phyloP scores from a whole-genome alignment of 1,140 invertebrate genomes.

The Tetramorium simillimum region DNA sequence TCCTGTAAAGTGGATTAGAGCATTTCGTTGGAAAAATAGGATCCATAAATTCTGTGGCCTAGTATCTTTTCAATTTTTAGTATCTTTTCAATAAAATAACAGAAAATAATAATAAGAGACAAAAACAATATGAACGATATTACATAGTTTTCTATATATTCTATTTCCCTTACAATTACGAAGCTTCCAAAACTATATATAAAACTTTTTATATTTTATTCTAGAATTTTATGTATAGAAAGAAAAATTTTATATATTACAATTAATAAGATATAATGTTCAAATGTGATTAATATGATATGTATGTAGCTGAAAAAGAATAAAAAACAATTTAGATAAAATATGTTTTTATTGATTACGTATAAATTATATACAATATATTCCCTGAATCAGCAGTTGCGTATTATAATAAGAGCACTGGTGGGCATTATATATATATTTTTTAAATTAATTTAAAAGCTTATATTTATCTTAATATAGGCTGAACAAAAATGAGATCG shows the following conservation, averaged over 20 bases:
- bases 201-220: not conserved
- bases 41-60: conserved; percentile 21
- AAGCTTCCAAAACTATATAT: not conserved
- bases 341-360: conserved; percentile 83
- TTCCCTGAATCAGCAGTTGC: conserved; percentile 78
- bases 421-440: conserved; percentile 54
- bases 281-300: not conserved
- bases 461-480: conserved; percentile 36
- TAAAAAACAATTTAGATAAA: conserved; percentile 75
- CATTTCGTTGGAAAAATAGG: conserved; percentile 38
- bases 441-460: conserved; percentile 45
- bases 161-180: not conserved
- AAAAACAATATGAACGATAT: not conserved
- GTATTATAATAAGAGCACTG: conserved; percentile 83
- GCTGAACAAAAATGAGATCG: conserved; percentile 78
- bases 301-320: not conserved
- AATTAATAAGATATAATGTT: not conserved
- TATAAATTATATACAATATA: conserved; percentile 83
- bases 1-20: conserved; percentile 78
- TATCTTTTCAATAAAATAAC: not conserved
- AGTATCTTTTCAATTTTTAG: not conserved
- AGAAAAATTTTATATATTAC: not conserved
- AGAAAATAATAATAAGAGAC: not conserved
- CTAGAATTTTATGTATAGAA: not conserved
- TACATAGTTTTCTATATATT: not conserved